These are phyloP conservation scores for Ectemnius lituratus DNA, from an alignment of 2,888 invertebrate genomes.

Conservation along the genomic window DNA sequence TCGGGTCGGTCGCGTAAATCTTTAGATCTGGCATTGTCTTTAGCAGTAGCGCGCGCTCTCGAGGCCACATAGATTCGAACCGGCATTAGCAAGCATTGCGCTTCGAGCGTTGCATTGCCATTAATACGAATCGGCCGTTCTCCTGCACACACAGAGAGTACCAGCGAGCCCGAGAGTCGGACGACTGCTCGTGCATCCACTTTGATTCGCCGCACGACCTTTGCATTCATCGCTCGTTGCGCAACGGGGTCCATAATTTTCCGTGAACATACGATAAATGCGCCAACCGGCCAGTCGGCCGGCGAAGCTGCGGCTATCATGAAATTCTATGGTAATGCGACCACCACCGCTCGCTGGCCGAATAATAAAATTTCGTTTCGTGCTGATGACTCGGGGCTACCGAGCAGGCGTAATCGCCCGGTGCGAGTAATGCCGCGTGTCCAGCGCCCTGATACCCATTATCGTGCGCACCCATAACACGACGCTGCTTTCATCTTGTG, in stretches of 20 bases:
- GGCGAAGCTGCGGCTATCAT: neutral
- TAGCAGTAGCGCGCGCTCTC: neutral
- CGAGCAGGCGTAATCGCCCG: neutral
- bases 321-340: slow-evolving; percentile 9
- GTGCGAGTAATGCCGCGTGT: neutral
- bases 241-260: slow-evolving; percentile 10
- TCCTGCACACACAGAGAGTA: neutral
- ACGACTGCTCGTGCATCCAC: slow-evolving; percentile 1
- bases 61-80: neutral
- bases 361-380: slow-evolving; percentile 6
- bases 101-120: slow-evolving; percentile 1
- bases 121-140: slow-evolving; percentile 1
- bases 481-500: slow-evolving; percentile 4
- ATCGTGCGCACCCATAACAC: neutral
- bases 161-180: neutral
- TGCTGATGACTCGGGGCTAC: slow-evolving; percentile 1
- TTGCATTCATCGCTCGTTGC: slow-evolving; percentile 8
- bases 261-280: slow-evolving; percentile 9
- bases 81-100: neutral
- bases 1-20: neutral
- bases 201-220: slow-evolving; percentile 10
- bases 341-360: neutral
- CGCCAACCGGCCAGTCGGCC: neutral
- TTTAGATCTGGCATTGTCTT: slow-evolving; percentile 7
- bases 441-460: slow-evolving; percentile 4